Conservation (phyloP, 2,888 invertebrate species). For the Brachypterus glaber region DNA sequence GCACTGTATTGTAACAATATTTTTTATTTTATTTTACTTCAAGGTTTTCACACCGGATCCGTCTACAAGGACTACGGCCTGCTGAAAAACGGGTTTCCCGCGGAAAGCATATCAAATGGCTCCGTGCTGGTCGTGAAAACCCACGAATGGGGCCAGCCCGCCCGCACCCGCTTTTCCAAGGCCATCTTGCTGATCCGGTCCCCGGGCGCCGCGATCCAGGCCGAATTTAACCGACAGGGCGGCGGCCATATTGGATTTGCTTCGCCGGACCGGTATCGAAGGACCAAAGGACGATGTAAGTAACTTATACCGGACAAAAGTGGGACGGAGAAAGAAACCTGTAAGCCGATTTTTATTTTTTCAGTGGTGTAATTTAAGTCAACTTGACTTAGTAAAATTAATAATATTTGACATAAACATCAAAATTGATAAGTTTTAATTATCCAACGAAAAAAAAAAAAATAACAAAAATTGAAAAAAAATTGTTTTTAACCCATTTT, state of each 20-base stretch:
- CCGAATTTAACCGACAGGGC: slow-evolving; percentile 71
- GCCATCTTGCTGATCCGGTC: slow-evolving; percentile 63
- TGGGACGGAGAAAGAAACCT: slow-evolving; percentile 1
- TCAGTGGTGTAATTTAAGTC: no score
- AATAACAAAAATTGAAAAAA: no score
- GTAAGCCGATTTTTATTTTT: no score
- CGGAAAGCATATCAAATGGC: slow-evolving; percentile 64
- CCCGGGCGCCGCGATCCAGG: slow-evolving; percentile 63
- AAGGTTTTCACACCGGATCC: slow-evolving; percentile 67
- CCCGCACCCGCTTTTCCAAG: slow-evolving; percentile 51
- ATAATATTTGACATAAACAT: no score
- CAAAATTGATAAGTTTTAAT: no score
- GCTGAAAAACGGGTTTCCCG: slow-evolving; percentile 69
- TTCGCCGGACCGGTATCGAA: slow-evolving; percentile 53
- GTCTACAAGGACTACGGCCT: slow-evolving; percentile 75
- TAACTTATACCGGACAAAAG: slow-evolving; percentile 10
- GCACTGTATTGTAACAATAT: no score
- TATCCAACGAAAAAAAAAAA: background rate
- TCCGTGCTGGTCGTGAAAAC: slow-evolving; percentile 72
- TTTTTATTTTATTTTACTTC: no score
- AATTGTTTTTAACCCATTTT: no score
- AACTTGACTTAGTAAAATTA: no score
- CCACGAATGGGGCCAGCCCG: slow-evolving; percentile 59
- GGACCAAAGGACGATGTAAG: slow-evolving; percentile 55
- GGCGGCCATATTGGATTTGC: slow-evolving; percentile 75